These are phyloP conservation scores for Carassius gibelio DNA, from an alignment of 2,113 vertebrate genomes.

Conservation along the genomic window DNA sequence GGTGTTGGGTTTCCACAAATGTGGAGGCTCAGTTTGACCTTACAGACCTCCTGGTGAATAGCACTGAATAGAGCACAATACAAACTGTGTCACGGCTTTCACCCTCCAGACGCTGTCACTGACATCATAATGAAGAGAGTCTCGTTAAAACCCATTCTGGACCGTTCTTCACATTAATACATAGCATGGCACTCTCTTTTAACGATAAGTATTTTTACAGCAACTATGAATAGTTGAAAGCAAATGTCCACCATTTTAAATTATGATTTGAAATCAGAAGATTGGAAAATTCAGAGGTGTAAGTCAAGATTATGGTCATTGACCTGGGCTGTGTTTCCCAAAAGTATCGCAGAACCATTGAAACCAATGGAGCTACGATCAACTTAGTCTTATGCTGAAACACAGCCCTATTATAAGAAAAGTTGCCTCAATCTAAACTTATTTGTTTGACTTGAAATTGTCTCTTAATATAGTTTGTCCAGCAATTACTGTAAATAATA, in stretches of 20 bases:
- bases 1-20: conserved; percentile 37
- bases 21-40: conserved; percentile 39
- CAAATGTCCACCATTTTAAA: too few relatives aligned
- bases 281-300: too few relatives aligned
- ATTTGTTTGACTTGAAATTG: too few relatives aligned
- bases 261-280: too few relatives aligned
- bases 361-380: too few relatives aligned
- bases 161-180: not conserved
- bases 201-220: not conserved
- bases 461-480: not conserved
- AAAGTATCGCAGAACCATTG: too few relatives aligned
- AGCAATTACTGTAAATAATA: not conserved
- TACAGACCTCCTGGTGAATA: not conserved
- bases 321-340: too few relatives aligned
- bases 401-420: too few relatives aligned
- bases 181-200: not conserved
- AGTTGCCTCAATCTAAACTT: not conserved
- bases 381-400: too few relatives aligned
- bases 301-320: too few relatives aligned
- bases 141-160: not conserved
- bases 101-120: not conserved
- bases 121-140: not conserved
- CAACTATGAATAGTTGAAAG: not conserved
- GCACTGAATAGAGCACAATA: conserved; percentile 4
- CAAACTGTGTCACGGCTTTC: not conserved